phyloP scores from a whole-genome alignment of 2,797 vertebrate species.

The Loriculus beryllinus region DNA sequence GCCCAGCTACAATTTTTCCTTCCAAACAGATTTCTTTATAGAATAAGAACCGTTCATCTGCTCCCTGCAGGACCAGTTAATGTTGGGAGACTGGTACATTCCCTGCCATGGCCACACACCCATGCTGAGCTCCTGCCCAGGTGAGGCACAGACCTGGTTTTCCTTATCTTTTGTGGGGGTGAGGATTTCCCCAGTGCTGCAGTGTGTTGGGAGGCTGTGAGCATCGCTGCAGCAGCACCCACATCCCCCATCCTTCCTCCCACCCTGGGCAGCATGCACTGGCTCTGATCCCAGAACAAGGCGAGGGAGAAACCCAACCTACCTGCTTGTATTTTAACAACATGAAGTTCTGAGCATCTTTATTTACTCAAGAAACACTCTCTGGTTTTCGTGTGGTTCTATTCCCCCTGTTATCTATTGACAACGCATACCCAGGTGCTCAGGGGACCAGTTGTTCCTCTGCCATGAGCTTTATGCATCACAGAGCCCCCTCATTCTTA shows the following conservation, averaged over 20 bases:
- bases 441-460: neutral
- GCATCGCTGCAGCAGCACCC: neutral
- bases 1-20: neutral
- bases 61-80: rapidly evolving
- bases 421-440: rapidly evolving
- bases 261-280: rapidly evolving
- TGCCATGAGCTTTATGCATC: neutral
- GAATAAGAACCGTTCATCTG: rapidly evolving
- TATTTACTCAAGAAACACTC: neutral
- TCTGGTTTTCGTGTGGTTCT: neutral
- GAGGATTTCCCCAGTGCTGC: neutral
- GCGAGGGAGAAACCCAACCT: neutral
- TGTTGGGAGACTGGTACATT: neutral
- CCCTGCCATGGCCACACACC: rapidly evolving
- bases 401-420: neutral
- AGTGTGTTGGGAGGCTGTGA: neutral
- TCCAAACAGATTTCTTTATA: neutral
- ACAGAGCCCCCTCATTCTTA: neutral
- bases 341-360: neutral
- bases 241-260: neutral
- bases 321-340: rapidly evolving
- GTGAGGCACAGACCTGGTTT: neutral
- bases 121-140: neutral
- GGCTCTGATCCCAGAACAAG: rapidly evolving
- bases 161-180: rapidly evolving